phyloP scores from a whole-genome alignment of 2,113 vertebrate species.

The Ailuropoda melanoleuca region DNA sequence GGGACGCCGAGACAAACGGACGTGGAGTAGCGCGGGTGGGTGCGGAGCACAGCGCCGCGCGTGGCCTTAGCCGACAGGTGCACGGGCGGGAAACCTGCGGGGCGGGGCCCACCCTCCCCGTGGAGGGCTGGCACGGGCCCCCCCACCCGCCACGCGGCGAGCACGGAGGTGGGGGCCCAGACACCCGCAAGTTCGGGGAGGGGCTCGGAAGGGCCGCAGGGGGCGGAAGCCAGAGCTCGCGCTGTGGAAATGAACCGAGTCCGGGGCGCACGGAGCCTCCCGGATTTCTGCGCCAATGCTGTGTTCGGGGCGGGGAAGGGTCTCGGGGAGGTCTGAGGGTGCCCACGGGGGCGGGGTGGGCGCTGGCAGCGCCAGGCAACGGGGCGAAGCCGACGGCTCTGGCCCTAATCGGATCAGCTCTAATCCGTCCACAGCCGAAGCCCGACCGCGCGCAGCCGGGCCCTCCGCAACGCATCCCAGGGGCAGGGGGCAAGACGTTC shows the following conservation, averaged over 20 bases:
- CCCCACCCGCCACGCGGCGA: constrained; percentile 35
- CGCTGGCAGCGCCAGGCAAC: background rate
- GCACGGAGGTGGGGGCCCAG: constrained; percentile 41
- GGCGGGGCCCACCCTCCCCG: background rate
- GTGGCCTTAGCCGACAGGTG: constrained; percentile 54
- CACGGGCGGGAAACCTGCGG: background rate
- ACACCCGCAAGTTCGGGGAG: constrained; percentile 52
- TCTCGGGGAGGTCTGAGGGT: background rate
- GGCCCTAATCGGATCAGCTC: constrained; percentile 71
- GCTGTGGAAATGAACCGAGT: background rate
- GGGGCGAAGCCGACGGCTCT: background rate
- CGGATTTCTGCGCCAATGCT: background rate
- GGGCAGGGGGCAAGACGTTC: background rate
- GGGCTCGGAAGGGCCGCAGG: constrained; percentile 15
- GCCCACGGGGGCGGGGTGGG: background rate
- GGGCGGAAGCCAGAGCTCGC: background rate
- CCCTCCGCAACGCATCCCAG: background rate
- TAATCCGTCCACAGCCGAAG: constrained; percentile 60
- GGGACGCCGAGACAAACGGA: background rate
- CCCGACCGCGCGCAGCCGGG: background rate
- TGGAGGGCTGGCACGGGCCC: background rate
- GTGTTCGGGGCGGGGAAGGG: background rate
- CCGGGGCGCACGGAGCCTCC: background rate
- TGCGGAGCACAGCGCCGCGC: background rate
- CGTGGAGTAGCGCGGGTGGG: background rate